These are phyloP conservation scores for Chionomys nivalis DNA, from an alignment of 2,113 vertebrate genomes.

Conservation along the genomic window DNA sequence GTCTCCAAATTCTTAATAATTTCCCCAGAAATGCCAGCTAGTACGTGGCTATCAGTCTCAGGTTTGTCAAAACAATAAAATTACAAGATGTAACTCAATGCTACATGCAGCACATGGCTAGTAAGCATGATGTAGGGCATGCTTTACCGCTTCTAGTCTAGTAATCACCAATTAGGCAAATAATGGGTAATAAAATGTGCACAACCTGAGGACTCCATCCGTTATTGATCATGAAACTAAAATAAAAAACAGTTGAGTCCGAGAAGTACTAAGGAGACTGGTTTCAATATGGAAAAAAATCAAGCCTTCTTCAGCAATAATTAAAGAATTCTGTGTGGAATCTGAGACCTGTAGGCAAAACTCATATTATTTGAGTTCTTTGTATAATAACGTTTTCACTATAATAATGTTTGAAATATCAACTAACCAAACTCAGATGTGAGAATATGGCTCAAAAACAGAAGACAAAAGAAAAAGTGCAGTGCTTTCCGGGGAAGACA, in stretches of 20 bases:
- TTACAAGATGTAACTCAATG: not conserved
- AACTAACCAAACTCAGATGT: conserved; percentile 79
- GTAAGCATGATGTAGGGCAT: not conserved
- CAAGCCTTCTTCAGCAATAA: conserved; percentile 64
- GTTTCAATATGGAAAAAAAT: conserved; percentile 65
- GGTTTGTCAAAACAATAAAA: conserved; percentile 28
- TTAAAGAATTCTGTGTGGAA: conserved; percentile 74
- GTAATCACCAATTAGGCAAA: conserved; percentile 45
- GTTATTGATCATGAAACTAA: conserved; percentile 61
- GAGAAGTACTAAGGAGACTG: conserved; percentile 47
- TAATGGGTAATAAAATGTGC: conserved; percentile 14
- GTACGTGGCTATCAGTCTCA: not conserved
- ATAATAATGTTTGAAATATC: conserved; percentile 79
- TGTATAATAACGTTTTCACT: conserved; percentile 72
- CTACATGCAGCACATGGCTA: not conserved
- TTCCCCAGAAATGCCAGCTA: not conserved
- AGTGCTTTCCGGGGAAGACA: conserved; percentile 36
- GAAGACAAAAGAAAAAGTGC: conserved; percentile 67
- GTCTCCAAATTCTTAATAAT: not conserved
- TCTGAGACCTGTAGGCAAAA: conserved; percentile 71
- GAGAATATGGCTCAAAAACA: conserved; percentile 54
- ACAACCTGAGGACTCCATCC: conserved; percentile 39
- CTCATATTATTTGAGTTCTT: conserved; percentile 70
- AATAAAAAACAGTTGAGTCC: conserved; percentile 56
- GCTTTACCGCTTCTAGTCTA: not conserved